These are phyloP conservation scores for Platyrinchus mystaceus DNA, from an alignment of 2,797 vertebrate species.

Conservation along the genomic window DNA sequence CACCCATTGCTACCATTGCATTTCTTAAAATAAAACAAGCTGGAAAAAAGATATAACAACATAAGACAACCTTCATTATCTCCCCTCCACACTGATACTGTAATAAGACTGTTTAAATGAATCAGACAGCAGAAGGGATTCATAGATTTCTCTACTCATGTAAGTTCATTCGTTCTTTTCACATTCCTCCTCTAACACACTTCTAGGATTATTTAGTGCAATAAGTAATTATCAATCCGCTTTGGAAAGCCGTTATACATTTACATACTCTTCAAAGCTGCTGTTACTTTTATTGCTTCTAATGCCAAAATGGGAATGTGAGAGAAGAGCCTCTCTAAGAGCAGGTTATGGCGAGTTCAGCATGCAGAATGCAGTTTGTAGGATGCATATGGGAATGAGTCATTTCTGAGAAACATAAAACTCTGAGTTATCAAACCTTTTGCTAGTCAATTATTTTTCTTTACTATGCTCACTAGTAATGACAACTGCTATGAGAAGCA, in stretches of 20 bases:
- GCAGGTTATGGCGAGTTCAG: constrained; percentile 63
- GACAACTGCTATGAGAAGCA: background rate
- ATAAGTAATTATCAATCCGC: constrained; percentile 66
- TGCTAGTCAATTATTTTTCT: constrained; percentile 14
- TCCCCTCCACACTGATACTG: constrained; percentile 35
- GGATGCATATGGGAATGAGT: constrained; percentile 51
- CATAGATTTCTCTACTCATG: constrained; percentile 38
- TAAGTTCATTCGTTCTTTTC: constrained; percentile 44
- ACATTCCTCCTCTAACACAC: constrained; percentile 22
- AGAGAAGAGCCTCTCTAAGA: constrained; percentile 50
- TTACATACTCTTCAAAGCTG: constrained; percentile 24
- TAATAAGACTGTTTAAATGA: constrained; percentile 64
- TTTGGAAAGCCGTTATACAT: constrained; percentile 33
- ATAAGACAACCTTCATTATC: constrained; percentile 52
- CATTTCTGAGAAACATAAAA: constrained; percentile 26
- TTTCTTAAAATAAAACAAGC: constrained; percentile 51
- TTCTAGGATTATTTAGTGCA: constrained; percentile 66
- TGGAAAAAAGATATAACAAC: constrained; percentile 24
- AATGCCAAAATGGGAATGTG: constrained; percentile 44
- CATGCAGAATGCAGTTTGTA: background rate
- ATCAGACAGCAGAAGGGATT: constrained; percentile 51
- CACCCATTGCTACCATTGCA: background rate
- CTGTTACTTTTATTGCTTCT: constrained; percentile 55
- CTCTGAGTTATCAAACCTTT: constrained; percentile 15
- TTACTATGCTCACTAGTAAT: background rate